Percentiles rank a stretch among this genome's conserved stretches.
phyloP scores from a whole-genome alignment of 2,113 vertebrate genomes.

The Catharus fuscescens region DNA sequence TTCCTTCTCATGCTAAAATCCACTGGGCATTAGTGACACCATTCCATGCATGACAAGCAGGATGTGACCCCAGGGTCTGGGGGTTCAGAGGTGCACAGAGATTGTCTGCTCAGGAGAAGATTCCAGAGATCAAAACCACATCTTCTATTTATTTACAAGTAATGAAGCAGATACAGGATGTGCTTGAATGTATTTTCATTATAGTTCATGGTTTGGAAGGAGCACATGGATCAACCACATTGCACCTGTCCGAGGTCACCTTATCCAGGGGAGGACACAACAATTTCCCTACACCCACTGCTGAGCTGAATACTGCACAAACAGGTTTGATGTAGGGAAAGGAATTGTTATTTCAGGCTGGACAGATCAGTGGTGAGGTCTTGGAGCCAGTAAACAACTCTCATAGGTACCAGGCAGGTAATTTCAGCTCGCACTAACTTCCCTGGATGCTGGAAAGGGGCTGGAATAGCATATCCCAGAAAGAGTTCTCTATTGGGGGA shows the following conservation, averaged over 20 bases:
- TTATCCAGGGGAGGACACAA: not conserved
- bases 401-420: not conserved
- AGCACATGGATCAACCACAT: not conserved
- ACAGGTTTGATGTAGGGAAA: fast-evolving
- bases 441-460: not conserved
- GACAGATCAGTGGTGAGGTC: not conserved
- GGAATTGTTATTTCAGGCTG: not conserved
- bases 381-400: not conserved
- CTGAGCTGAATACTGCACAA: fast-evolving
- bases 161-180: not conserved
- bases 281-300: not conserved
- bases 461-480: not conserved
- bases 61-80: fast-evolving
- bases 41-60: fast-evolving
- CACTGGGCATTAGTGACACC: not conserved
- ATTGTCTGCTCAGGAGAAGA: not conserved
- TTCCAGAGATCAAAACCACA: not conserved
- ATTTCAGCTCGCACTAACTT: fast-evolving
- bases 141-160: not conserved
- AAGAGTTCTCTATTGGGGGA: not conserved
- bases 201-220: fast-evolving
- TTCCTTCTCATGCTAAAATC: not conserved
- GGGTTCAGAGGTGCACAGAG: not conserved
- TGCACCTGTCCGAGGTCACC: not conserved
- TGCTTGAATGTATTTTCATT: not conserved